These are phyloP conservation scores for Trichosurus vulpecula DNA, from an alignment of 2,797 vertebrate species.

Conservation along the genomic window DNA sequence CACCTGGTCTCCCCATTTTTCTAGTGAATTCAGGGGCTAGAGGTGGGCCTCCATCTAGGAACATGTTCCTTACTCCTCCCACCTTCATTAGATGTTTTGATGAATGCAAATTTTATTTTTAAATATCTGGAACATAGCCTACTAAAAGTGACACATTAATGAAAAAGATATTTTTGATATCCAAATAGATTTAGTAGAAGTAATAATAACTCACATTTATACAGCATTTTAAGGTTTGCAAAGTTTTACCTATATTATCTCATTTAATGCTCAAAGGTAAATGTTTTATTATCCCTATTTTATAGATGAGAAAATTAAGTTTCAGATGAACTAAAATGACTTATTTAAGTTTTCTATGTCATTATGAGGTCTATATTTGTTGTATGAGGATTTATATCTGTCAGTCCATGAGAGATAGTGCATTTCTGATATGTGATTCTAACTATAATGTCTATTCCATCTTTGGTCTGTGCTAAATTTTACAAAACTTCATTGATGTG, in stretches of 20 bases:
- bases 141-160: not conserved
- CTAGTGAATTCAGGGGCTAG: not conserved
- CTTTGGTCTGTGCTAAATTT: not conserved
- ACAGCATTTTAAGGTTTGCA: not conserved
- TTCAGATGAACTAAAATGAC: not conserved
- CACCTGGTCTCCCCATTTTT: not conserved
- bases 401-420: not conserved
- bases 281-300: not conserved
- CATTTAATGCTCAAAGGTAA: not conserved
- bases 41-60: not conserved
- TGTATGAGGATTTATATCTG: not conserved
- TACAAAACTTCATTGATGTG: not conserved
- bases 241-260: not conserved
- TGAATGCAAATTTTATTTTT: not conserved
- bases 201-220: not conserved
- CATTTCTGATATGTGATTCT: not conserved
- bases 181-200: not conserved
- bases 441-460: not conserved
- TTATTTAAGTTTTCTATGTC: not conserved
- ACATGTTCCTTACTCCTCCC: not conserved
- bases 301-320: not conserved
- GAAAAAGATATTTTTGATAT: not conserved
- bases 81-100: not conserved
- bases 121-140: not conserved
- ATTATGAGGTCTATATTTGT: not conserved